Base-by-base conservation (phyloP, 2,113 vertebrate genomes). In the Ariopsis seemanni region DNA sequence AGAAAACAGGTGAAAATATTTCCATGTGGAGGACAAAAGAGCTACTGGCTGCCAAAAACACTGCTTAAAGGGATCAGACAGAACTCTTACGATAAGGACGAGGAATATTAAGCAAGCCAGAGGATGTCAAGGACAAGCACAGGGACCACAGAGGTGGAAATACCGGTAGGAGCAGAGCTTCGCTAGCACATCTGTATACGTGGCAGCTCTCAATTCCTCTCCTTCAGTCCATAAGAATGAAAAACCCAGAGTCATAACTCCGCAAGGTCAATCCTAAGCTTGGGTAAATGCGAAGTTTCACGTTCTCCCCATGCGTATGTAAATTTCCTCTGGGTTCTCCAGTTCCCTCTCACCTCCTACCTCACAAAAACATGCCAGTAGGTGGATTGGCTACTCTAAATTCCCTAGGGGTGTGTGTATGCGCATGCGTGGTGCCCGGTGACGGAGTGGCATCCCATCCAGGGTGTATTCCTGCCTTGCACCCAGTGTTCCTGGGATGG, bases 21-120 rank as follows among this genome's bases (percentile, higher is more conserved):
- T 93, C 91, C 91, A 94, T 92, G 83, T 93, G 88, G 20, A 85
- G 52, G 72, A 85, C 80, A 89, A 87, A 91, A 89, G 82, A 86
- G 14, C 30, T 2, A 62, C 42, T 8, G 53, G 82, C 88, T 89
- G 89, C 90, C 92, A 92, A 85, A 83, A 89, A 77, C 84, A 58
- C 71, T 85, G 79, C 77, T 75, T 86, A 89, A 85, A 87, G 42
- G 53, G 67, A 60, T 65, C 10, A 86, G 50, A 71, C 30, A 20
- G 55, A 27, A 80, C 2, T 8, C 0, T 12, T 11, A 65, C 27
- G 17, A 65, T 34, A 50, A 15, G 20, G 20, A 12, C 58, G 63
- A 77, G 57, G 50, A 50, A 50, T 79, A 60, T 27, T 25, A 72
- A 20, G 53, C 25, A 77, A 50, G 34, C 22, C 42, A 78, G 25